Base-by-base conservation (phyloP, 2,888 invertebrate genomes). In the Zaprionus obscuricornis region DNA sequence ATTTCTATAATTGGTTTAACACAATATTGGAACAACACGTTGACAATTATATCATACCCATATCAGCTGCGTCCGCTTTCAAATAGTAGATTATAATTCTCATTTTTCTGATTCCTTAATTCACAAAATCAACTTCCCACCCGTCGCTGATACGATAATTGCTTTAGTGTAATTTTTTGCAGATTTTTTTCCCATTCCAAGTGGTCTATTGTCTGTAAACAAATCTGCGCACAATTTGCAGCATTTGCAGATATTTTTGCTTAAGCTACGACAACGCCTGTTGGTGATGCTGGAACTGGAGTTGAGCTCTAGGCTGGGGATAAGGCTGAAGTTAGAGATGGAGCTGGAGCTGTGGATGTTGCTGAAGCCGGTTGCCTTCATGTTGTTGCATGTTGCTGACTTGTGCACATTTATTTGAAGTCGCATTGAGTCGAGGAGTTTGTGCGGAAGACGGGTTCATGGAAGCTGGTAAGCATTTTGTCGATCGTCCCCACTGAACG, bases 11-110 rank as follows among this genome's bases (percentile, higher is more conserved):
- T 87, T 87, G 86, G 75, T 81, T 87, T 87, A 85, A 87, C 87
- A 87, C 87, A 88, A 87, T 87, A 87, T 77, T 81, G 86, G 88
- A 87, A 88, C 87, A 86, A 88, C 86, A 87, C 85, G 88, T 85
- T 87, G 87, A 88, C 87, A 87, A 87, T 88, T 88, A 87, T 87
- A 86, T 87, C 88, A n/a, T 86, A 74, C 74, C 81, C 67, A 60
- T 67, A 79, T 85, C 79, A 83, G 69, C 78, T 58, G 67, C 58
- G 29, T 4, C 10, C 29, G 8, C 6, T 27, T 5, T 33, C 26
- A 11, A 20, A 2, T n/a, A n/a, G n/a, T n/a, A n/a, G n/a, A n/a
- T n/a, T n/a, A n/a, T n/a, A n/a, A n/a, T n/a, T n/a, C 36, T 42
- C 2, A 20, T 17, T 34, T 14, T 13, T 29, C 14, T 33, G 18